Evolutionary conservation across 2,888 invertebrate genomes (phyloP), one percentile per base, ranked within the genome.

Genomic region (Carcina quercana): DNA sequence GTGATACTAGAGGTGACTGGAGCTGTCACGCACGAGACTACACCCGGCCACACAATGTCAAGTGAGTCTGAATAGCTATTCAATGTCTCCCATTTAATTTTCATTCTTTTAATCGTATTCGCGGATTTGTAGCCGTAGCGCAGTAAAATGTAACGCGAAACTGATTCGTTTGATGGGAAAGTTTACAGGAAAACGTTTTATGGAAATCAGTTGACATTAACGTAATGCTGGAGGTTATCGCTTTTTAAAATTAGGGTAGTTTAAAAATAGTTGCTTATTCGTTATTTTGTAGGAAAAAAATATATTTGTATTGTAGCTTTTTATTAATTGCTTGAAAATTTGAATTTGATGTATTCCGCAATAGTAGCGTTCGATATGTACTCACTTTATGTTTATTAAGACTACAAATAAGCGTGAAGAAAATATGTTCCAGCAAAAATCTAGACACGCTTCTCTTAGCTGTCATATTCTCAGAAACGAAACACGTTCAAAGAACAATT

Each of bases 11-110:
- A 71, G 66, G 79, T 78, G 75, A 67, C 71, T 72, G 60, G 59
- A 71, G 59, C 69, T 74, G 73, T 76, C 75, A 78, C 68, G 50
- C 59, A 58, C 69, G 60, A 69, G 63, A 64, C 67, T 69, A 74
- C 69, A 75, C 65, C 75, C 75, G 74, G 73, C 75, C 47, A 49
- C 66, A 82, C 55, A 71, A 82, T 82, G 82, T 80, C 82, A 80
- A 82, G 82, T 82, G 57, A 80, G 82, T 50, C 33, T 30, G 3
- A 36, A 30, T 25, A 33, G 13, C 30, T 12, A 25, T 15, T 32
- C 21, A 12, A 10, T 15, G 11, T 24, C 25, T 35, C 15, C 7
- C 11, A 20, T 31, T 26, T 12, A 19, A 15, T 13, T 32, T 13
- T 5, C 25, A 11, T 21, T 14, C 5, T 32, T 17, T 10, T 25